Conservation (phyloP, 2,797 vertebrate species). For the Chrosomus eos region DNA sequence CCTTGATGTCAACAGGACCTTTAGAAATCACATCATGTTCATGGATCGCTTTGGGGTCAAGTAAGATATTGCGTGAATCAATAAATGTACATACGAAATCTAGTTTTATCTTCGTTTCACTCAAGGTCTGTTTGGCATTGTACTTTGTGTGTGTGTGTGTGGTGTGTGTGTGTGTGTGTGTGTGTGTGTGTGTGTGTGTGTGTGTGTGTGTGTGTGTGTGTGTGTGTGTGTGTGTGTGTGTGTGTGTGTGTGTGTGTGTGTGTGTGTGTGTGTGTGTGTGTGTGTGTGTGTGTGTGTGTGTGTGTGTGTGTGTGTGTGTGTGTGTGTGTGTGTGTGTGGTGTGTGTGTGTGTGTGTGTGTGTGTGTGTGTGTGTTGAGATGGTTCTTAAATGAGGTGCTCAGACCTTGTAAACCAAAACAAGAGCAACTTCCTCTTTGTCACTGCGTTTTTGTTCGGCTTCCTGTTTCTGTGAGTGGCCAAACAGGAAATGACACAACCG, state of each 20-base stretch:
- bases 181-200: neutral
- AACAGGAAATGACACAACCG: conserved; percentile 72
- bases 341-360: neutral
- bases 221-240: neutral
- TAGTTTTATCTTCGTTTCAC: neutral
- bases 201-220: neutral
- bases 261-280: neutral
- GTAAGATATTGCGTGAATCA: conserved; percentile 73
- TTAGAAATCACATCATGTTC: conserved; percentile 96
- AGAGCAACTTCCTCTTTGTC: conserved; percentile 73
- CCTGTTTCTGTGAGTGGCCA: conserved; percentile 74
- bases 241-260: neutral
- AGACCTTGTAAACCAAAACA: conserved; percentile 62
- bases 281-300: neutral
- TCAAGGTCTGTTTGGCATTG: neutral
- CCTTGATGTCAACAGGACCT: conserved; percentile 91
- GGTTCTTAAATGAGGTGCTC: conserved; percentile 36
- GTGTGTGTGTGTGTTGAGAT: conserved; percentile 9
- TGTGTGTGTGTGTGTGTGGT: neutral
- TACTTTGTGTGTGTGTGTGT: neutral
- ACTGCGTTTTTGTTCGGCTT: conserved; percentile 74
- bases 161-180: neutral
- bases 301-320: neutral
- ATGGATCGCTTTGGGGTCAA: conserved; percentile 92
- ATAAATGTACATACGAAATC: neutral